These are phyloP conservation scores for Tethea ocularis DNA, from an alignment of 2,888 invertebrate genomes.

Conservation along the genomic window DNA sequence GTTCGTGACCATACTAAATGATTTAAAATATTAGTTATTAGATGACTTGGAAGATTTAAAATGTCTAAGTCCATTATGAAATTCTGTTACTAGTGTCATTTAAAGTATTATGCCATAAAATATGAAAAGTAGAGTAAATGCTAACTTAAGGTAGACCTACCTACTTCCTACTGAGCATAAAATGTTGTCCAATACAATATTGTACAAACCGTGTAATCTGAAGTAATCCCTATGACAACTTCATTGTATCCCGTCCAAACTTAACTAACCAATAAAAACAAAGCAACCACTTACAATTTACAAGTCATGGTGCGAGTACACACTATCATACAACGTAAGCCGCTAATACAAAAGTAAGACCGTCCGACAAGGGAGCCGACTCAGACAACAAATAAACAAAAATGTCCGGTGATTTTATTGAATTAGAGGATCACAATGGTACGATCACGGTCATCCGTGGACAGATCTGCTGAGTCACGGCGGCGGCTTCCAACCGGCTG, in stretches of 20 bases:
- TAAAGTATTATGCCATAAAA: too few species aligned
- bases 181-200: not conserved
- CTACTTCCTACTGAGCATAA: not conserved
- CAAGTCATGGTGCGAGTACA: conserved; percentile 52
- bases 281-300: conserved; percentile 32
- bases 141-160: too few species aligned
- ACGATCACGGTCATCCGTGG: conserved; percentile 50
- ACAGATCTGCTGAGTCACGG: conserved; percentile 67
- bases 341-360: conserved; percentile 66
- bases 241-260: conserved; percentile 11
- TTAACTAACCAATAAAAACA: conserved; percentile 32
- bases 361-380: conserved; percentile 73
- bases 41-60: not conserved
- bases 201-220: conserved; percentile 24
- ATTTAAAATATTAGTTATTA: not conserved
- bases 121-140: too few species aligned
- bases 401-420: conserved; percentile 82
- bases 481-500: conserved; percentile 65
- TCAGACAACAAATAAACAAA: conserved; percentile 69
- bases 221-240: conserved; percentile 26
- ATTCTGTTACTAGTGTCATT: too few species aligned
- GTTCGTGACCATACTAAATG: conserved; percentile 18
- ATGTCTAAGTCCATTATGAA: not conserved
- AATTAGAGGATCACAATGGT: conserved; percentile 81
- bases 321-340: conserved; percentile 66